A percentile compares a stretch with the other conserved stretches of the same genome.
phyloP scores from a whole-genome alignment of 1,140 invertebrate genomes.

The Lucilia cuprina region DNA sequence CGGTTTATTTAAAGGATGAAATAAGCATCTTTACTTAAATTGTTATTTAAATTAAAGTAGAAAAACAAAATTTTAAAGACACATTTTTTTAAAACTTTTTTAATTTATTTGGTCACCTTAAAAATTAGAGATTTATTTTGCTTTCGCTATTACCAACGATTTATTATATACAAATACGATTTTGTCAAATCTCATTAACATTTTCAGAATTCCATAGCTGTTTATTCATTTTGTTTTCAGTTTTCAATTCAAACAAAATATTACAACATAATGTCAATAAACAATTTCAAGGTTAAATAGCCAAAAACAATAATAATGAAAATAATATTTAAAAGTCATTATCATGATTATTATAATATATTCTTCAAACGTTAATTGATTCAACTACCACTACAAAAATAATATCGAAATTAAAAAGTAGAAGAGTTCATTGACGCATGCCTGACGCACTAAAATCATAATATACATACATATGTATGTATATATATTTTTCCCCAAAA shows the following conservation, averaged over 20 bases:
- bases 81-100: too few species aligned
- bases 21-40: too few species aligned
- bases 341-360: not conserved
- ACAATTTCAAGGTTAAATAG: not conserved
- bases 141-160: not conserved
- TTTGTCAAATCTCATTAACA: not conserved
- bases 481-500: not conserved
- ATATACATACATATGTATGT: not conserved
- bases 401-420: not conserved
- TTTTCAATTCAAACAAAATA: not conserved
- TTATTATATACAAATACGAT: not conserved
- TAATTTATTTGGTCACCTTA: not conserved
- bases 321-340: not conserved
- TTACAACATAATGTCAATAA: conserved; percentile 15
- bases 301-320: not conserved
- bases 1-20: too few species aligned
- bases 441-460: not conserved
- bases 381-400: not conserved
- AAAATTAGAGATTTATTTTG: not conserved
- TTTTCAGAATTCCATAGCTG: not conserved
- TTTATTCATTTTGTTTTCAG: not conserved
- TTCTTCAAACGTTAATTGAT: not conserved
- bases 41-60: too few species aligned
- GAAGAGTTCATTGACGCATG: conserved; percentile 7
- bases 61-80: too few species aligned